These are phyloP conservation scores for Chromis chromis DNA, from an alignment of 2,797 vertebrate species.

Conservation along the genomic window DNA sequence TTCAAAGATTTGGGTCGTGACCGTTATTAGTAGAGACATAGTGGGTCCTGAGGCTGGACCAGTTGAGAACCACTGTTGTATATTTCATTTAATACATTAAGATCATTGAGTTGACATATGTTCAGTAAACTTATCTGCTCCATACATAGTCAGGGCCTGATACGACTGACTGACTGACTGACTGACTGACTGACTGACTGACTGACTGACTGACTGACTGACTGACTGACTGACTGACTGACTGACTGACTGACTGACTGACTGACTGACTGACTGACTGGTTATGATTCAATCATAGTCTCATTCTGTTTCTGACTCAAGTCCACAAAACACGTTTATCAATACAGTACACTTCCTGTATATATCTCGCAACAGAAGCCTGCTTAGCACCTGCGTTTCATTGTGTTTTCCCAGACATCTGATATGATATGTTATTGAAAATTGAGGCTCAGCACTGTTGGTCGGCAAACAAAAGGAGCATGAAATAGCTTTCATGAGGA, in stretches of 20 bases:
- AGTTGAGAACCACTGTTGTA: too few relatives aligned
- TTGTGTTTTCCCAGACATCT: slow-evolving; percentile 53
- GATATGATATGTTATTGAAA: slow-evolving; percentile 68
- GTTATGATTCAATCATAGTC: slow-evolving; percentile 5
- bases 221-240: slow-evolving; percentile 3
- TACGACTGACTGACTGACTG: not conserved
- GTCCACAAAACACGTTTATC: slow-evolving; percentile 14
- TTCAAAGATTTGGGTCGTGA: too few relatives aligned
- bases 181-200: slow-evolving; percentile 4
- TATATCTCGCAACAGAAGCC: slow-evolving; percentile 24
- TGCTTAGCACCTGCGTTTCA: slow-evolving; percentile 26
- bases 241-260: too few relatives aligned
- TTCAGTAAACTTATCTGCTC: not conserved
- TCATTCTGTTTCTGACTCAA: slow-evolving; percentile 21
- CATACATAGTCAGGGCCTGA: not conserved
- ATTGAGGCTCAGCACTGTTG: slow-evolving; percentile 47
- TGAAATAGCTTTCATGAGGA: slow-evolving; percentile 75
- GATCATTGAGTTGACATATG: not conserved
- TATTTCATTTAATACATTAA: not conserved
- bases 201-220: not conserved
- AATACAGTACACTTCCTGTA: slow-evolving; percentile 5
- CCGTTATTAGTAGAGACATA: too few relatives aligned
- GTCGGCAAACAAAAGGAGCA: slow-evolving; percentile 79
- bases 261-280: slow-evolving; percentile 13
- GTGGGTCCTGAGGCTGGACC: too few relatives aligned